Base-by-base conservation (phyloP, 2,888 invertebrate species). In the Machimus rusticus region DNA sequence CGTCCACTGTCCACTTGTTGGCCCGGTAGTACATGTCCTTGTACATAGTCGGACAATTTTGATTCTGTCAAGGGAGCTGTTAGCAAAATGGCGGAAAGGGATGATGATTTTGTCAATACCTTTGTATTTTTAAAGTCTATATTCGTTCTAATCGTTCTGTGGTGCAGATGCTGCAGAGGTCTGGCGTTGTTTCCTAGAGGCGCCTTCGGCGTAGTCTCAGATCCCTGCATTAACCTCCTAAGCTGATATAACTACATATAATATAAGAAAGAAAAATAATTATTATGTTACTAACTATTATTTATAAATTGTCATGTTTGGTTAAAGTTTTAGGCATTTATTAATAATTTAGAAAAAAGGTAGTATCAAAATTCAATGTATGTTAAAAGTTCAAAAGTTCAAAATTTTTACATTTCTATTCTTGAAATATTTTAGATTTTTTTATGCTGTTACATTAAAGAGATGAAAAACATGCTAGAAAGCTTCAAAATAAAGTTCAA, bases 101-200 rank as follows among this genome's bases (percentile, higher is more conserved):
- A 31, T 66, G 16, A 37, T 1, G 1, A 82, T 34, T 0, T n/a
- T 78, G 14, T 28, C 5, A 90, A 91, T 89, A 93, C 93, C 92
- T 93, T 93, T 91, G 93, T 93, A 92, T 95, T 96, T 93, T 95
- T 96, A 94, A 99, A 98, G 94, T 99, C 98, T 93, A 99, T 99
- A 93, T 99, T 99, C 90, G 99, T 99, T 91, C 99, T 95, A 91
- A 99, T 96, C 87, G 98, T 97, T 92, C 99, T 95, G 92, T 98
- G 97, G 93, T 99, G 97, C 86, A 99, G 94, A 43, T 96, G 96
- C 93, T 98, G 98, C 87, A 97, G 94, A n/a, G 99, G 99, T 89
- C 99, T 94, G 89, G 97, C 97, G 93, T 99, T 99, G 94, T 98
- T 98, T 89, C 97, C 98, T 92, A 99, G 94, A 28, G 98, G 97